Evolutionary conservation across 2,797 vertebrate genomes (phyloP), one percentile per base, ranked within the genome.

Genomic region (Artibeus lituratus): DNA sequence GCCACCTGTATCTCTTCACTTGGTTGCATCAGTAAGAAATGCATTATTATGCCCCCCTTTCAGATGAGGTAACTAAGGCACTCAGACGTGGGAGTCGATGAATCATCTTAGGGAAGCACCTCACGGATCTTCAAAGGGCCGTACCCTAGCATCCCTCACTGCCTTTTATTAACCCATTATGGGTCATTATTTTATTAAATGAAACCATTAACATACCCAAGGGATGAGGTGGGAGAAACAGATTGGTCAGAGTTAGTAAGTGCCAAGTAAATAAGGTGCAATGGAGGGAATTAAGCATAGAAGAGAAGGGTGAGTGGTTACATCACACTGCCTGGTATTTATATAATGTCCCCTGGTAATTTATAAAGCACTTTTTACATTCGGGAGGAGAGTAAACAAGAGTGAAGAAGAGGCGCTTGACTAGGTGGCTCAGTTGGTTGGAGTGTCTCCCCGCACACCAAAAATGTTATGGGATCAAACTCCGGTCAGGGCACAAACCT

Each of bases 111-210:
- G 57, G 49, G n/a, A 92, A 84, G 26, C 35, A 26, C 29, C 29
- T 59, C 69, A 51, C 15, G 83, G 69, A 67, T 70, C 88, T 92
- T 89, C 89, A 74, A 94, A 96, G 83, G 53, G 47, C 57, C 84
- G 19, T 7, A n/a, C 19, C 24, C 51, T 35, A 67, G 39, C 22
- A 78, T 82, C 47, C 39, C 42, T 89, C 80, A 89, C 82, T 94
- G 80, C 24, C 65, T 47, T 91, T 94, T 65, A 92, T 94, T 97
- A 97, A 91, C 78, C 77, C 92, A 95, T 96, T 87, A 87, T 35
- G 49, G 47, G 78, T 70, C 85, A 94, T 97, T 96, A 95, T 22
- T 84, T 91, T 84, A 94, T 91, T 94, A 94, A 96, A 72, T 44
- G n/a, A 83, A 87, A 73, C 90, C 78, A 93, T 91, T 90, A 92